Base-by-base conservation (phyloP, 2,888 invertebrate genomes). In the Drosophila planitibia region DNA sequence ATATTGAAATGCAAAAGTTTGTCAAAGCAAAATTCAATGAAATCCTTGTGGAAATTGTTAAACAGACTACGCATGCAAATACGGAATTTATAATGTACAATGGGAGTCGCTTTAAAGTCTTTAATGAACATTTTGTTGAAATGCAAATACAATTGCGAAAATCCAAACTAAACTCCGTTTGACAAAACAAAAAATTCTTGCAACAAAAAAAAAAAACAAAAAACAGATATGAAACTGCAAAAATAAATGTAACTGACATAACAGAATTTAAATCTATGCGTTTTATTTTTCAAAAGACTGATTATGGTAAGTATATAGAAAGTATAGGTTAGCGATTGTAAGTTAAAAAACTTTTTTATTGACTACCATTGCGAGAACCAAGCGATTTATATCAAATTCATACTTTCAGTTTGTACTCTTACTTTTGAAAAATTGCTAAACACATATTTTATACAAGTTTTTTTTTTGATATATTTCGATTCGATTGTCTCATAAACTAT, bases 51-150 rank as follows among this genome's bases (percentile, higher is more conserved):
- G 67, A 83, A 90, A 76, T 90, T 90, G 81, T 88, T 88, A 70
- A 85, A 89, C 90, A 89, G 85, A 88, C 87, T 87, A 89, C 72
- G 90, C 91, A 88, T 71, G 91, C 81, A 88, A 88, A 89, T 77
- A 91, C 64, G 87, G 87, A 88, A 88, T 88, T 91, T 87, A 85
- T 81, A 85, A 89, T 88, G 91, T 88, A 88, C 91, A 91, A 85
- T 91, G 88, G 91, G 76, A 70, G 72, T 89, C 89, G 90, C 91
- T 91, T 87, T 91, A 90, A 91, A 82, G 79, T 85, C 83, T 84
- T 70, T 64, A 84, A 76, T 73, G 54, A 82, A 81, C 64, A 79
- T 82, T 76, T 78, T 85, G 89, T 84, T 88, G 82, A 66, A 72
- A 67, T 68, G 72, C 72, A 75, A 71, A 61, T 44, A 69, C 63